A percentile compares a stretch with the other conserved stretches of the same genome.
Conservation (phyloP, 2,113 vertebrate genomes). For the Fregetta grallaria region DNA sequence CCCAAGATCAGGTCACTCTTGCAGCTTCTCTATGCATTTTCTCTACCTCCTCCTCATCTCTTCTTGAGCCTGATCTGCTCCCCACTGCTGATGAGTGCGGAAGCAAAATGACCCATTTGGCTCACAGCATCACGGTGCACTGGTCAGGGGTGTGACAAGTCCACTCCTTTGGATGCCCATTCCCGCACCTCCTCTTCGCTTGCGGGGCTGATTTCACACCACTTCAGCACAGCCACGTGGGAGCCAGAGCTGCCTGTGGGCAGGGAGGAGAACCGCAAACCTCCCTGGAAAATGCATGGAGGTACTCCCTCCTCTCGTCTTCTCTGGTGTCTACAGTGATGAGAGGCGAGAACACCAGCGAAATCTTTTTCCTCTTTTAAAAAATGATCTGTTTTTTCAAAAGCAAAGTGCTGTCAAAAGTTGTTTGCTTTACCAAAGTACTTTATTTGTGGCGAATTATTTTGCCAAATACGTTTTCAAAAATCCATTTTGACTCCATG, state of each 20-base stretch:
- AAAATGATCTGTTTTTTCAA: background rate
- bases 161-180: background rate
- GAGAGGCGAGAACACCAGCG: background rate
- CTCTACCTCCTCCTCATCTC: background rate
- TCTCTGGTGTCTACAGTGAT: background rate
- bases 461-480: background rate
- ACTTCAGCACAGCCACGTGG: background rate
- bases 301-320: background rate
- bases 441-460: background rate
- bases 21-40: background rate
- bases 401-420: background rate
- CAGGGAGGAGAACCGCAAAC: background rate
- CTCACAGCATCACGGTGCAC: rapidly evolving
- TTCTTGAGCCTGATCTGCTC: background rate
- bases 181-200: background rate
- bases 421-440: background rate
- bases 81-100: background rate
- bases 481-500: background rate
- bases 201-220: background rate
- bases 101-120: background rate
- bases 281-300: background rate
- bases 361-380: background rate
- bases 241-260: rapidly evolving
- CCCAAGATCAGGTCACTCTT: background rate
- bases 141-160: background rate